Evolutionary conservation across 2,113 vertebrate species (phyloP).

Genomic region (Microcebus griseorufus): DNA sequence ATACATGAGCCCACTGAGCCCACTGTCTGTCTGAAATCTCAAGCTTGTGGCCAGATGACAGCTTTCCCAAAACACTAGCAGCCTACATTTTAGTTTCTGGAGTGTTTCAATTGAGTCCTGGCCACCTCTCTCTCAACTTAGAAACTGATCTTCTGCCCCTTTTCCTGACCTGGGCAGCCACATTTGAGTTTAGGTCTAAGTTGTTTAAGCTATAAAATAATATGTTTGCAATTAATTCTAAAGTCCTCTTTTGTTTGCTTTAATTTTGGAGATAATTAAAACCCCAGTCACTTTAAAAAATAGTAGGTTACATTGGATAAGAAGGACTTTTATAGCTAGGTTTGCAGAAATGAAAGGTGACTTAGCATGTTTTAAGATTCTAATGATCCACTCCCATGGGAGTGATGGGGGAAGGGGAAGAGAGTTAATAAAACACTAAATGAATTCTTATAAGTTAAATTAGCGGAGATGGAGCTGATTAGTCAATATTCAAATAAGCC

Average conservation of each 20-base stretch:
- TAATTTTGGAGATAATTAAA: conserved; percentile 35
- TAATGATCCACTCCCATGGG: background rate
- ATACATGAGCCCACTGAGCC: background rate
- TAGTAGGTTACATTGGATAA: background rate
- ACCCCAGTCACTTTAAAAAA: background rate
- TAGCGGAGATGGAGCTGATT: background rate
- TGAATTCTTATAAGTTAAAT: conserved; percentile 10
- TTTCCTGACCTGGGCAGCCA: background rate
- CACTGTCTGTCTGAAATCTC: background rate
- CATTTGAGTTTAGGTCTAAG: background rate
- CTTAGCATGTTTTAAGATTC: background rate
- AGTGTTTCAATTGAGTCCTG: background rate
- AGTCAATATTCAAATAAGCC: background rate
- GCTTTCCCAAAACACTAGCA: background rate
- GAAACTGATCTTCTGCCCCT: background rate
- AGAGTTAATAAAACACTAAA: conserved; percentile 36
- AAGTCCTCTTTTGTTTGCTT: background rate
- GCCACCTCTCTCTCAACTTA: background rate
- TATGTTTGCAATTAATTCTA: background rate
- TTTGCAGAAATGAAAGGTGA: background rate
- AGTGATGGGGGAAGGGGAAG: background rate
- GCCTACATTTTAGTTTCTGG: background rate
- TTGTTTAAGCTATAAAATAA: background rate
- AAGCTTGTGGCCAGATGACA: background rate
- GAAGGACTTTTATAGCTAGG: background rate